Percentiles rank a stretch among this genome's conserved stretches.
phyloP scores from a whole-genome alignment of 2,113 vertebrate genomes.

The Gasterosteus aculeatus region DNA sequence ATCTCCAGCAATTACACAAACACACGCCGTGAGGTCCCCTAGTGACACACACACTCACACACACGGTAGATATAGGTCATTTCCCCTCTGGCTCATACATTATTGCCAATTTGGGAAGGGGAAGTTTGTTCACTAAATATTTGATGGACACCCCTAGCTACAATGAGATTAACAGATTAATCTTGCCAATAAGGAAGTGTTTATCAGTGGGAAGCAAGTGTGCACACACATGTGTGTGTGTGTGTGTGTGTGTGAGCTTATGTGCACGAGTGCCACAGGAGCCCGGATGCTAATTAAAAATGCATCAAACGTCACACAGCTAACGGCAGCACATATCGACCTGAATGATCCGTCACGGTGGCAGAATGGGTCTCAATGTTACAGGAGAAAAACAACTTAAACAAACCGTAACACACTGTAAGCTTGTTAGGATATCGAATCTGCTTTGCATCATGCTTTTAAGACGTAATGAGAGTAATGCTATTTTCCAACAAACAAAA shows the following conservation, averaged over 20 bases:
- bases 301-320: slow-evolving; percentile 25
- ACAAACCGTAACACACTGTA: neutral
- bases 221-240: slow-evolving; percentile 11
- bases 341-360: slow-evolving; percentile 32
- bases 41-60: neutral
- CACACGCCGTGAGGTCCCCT: neutral
- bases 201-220: slow-evolving; percentile 39
- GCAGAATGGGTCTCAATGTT: neutral
- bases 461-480: neutral
- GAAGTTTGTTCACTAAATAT: slow-evolving; percentile 77
- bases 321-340: slow-evolving; percentile 18
- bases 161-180: slow-evolving; percentile 74
- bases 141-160: slow-evolving; percentile 70
- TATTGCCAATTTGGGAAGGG: slow-evolving; percentile 54
- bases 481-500: neutral
- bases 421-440: neutral
- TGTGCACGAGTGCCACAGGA: neutral
- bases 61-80: slow-evolving; percentile 43
- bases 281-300: slow-evolving; percentile 51
- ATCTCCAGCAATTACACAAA: slow-evolving; percentile 5
- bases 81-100: slow-evolving; percentile 55
- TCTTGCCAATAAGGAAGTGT: slow-evolving; percentile 57
- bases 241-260: slow-evolving; percentile 4
- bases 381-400: neutral
- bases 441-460: neutral